Conservation (phyloP, 2,797 vertebrate species). For the Brotula barbata region DNA sequence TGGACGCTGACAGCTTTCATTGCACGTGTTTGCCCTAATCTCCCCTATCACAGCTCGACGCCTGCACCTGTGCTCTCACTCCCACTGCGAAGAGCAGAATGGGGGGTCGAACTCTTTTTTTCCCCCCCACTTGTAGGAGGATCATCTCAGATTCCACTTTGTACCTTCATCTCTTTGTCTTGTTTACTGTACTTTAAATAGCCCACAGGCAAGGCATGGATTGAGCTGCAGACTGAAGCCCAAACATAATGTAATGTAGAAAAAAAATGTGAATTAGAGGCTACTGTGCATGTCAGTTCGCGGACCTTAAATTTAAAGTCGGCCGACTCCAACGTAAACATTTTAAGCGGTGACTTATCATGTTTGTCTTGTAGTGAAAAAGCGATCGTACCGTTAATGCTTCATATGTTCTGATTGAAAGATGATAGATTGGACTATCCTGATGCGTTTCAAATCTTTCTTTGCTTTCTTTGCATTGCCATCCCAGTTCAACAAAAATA, state of each 20-base stretch:
- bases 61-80: slow-evolving; percentile 40
- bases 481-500: too few relatives aligned
- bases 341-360: too few relatives aligned
- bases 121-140: slow-evolving; percentile 7
- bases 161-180: slow-evolving; percentile 19
- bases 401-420: too few relatives aligned
- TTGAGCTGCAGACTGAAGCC: not conserved
- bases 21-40: slow-evolving; percentile 35
- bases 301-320: not conserved
- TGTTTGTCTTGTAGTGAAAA: too few relatives aligned
- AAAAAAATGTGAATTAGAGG: not conserved
- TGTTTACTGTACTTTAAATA: slow-evolving; percentile 15
- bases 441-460: too few relatives aligned
- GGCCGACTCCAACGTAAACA: too few relatives aligned
- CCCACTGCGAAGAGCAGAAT: slow-evolving; percentile 7
- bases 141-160: slow-evolving; percentile 17
- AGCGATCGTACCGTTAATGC: too few relatives aligned
- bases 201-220: not conserved
- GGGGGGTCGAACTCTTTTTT: slow-evolving; percentile 5
- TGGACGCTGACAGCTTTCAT: slow-evolving; percentile 31
- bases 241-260: not conserved
- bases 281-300: too few relatives aligned
- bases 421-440: too few relatives aligned
- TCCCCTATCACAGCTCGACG: slow-evolving; percentile 33
- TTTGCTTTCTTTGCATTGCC: too few relatives aligned